Evolutionary conservation across 1,140 invertebrate genomes (phyloP).

Genomic region (Chironomus striatipennis): DNA sequence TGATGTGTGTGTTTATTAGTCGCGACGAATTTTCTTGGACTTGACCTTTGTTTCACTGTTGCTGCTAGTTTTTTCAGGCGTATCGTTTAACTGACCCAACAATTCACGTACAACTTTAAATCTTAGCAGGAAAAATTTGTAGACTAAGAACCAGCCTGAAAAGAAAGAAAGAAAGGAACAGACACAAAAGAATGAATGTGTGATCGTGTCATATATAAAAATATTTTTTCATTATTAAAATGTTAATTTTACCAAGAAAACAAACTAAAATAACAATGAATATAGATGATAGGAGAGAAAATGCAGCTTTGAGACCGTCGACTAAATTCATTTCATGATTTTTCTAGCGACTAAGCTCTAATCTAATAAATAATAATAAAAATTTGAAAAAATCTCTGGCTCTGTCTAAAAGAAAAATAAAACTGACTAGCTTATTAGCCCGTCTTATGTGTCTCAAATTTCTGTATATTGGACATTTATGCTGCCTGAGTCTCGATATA

Average conservation of each 20-base stretch:
- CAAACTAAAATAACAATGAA: slow-evolving; percentile 10
- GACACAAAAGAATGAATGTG: neutral
- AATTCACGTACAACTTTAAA: slow-evolving; percentile 80
- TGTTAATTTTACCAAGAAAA: slow-evolving; percentile 22
- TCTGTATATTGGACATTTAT: no score
- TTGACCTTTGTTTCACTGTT: slow-evolving; percentile 43
- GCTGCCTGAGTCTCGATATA: no score
- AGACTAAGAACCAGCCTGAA: slow-evolving; percentile 82
- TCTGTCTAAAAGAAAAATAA: no score
- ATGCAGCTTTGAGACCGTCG: slow-evolving; percentile 11
- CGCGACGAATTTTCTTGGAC: slow-evolving; percentile 50
- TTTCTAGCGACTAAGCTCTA: slow-evolving; percentile 6
- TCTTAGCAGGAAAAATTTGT: slow-evolving; percentile 78
- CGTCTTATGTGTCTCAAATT: no score
- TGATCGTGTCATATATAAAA: neutral
- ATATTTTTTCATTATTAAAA: slow-evolving; percentile 15
- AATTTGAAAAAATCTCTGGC: neutral
- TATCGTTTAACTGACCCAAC: slow-evolving; percentile 49
- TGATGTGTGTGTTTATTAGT: slow-evolving; percentile 45
- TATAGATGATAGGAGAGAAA: slow-evolving; percentile 23
- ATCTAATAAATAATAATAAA: slow-evolving; percentile 15
- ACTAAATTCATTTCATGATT: slow-evolving; percentile 24
- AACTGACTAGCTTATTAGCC: no score
- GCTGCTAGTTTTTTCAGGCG: slow-evolving; percentile 37
- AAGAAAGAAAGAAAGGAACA: slow-evolving; percentile 25